Conservation (phyloP, 2,113 vertebrate species). For the Prionailurus viverrinus region DNA sequence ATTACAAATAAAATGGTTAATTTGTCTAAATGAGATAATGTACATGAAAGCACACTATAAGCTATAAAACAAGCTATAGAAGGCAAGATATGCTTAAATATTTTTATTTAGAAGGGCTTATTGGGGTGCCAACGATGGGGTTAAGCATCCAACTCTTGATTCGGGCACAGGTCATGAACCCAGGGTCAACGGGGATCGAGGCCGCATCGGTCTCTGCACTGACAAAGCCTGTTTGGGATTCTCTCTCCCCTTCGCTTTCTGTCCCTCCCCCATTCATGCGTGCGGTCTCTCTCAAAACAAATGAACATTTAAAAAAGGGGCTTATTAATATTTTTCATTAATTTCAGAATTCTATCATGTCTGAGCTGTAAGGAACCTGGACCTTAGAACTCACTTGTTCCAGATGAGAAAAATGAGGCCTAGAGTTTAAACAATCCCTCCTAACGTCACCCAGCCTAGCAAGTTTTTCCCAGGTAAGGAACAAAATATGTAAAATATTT, state of each 20-base stretch:
- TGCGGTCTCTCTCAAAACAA: neutral
- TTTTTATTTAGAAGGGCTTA: neutral
- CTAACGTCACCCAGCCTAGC: neutral
- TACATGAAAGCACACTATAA: neutral
- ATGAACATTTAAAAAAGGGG: neutral
- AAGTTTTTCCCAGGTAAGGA: neutral
- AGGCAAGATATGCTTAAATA: neutral
- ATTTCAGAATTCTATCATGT: conserved; percentile 5
- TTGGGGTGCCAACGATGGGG: neutral
- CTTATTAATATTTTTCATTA: neutral
- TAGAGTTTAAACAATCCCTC: neutral
- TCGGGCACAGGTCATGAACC: neutral
- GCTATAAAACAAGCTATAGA: neutral
- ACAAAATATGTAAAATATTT: neutral
- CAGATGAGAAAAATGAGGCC: neutral
- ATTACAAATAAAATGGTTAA: neutral
- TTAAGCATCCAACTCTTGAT: neutral
- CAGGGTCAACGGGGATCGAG: neutral
- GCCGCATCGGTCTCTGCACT: no score
- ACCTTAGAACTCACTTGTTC: neutral
- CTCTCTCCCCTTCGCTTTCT: neutral
- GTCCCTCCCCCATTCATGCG: neutral
- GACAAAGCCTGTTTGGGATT: neutral
- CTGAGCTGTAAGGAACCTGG: neutral
- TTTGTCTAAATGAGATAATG: neutral